phyloP scores from a whole-genome alignment of 2,888 invertebrate species.

The Arctia plantaginis region DNA sequence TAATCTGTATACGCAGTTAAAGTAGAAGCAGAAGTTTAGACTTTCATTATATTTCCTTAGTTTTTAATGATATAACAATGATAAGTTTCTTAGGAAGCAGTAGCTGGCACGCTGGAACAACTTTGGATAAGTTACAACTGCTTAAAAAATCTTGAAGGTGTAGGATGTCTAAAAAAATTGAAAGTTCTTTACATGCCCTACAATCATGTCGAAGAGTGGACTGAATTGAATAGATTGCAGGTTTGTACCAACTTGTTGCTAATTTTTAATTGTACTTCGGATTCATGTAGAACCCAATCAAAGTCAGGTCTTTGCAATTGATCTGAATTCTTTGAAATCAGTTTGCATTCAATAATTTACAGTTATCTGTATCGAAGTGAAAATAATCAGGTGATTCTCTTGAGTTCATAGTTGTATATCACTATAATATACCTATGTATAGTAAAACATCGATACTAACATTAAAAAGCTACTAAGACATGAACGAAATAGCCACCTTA shows the following conservation, averaged over 20 bases:
- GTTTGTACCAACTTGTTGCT: constrained; percentile 52
- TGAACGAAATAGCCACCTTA: too few relatives aligned
- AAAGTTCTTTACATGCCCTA: constrained; percentile 93
- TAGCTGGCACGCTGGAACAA: constrained; percentile 95
- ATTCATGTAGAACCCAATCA: not conserved
- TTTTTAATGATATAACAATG: not conserved
- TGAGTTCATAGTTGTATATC: too few relatives aligned
- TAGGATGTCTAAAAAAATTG: constrained; percentile 91
- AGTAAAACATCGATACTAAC: too few relatives aligned
- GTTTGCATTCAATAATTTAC: too few relatives aligned
- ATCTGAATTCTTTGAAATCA: not conserved
- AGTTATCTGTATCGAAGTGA: too few relatives aligned
- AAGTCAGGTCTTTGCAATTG: not conserved
- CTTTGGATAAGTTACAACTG: constrained; percentile 98
- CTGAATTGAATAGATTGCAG: constrained; percentile 89
- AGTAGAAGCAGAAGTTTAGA: not conserved
- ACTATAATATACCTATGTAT: too few relatives aligned
- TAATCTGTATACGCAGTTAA: too few relatives aligned
- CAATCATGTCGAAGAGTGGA: constrained; percentile 94
- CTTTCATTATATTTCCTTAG: not conserved
- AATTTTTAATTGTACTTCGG: not conserved
- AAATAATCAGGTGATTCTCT: too few relatives aligned
- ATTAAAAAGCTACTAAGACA: too few relatives aligned
- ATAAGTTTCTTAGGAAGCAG: constrained; percentile 88
- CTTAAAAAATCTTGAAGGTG: constrained; percentile 96